Evolutionary conservation across 2,888 invertebrate species (phyloP), one percentile per base, ranked within the genome.

Genomic region (Cheilosia variabilis): DNA sequence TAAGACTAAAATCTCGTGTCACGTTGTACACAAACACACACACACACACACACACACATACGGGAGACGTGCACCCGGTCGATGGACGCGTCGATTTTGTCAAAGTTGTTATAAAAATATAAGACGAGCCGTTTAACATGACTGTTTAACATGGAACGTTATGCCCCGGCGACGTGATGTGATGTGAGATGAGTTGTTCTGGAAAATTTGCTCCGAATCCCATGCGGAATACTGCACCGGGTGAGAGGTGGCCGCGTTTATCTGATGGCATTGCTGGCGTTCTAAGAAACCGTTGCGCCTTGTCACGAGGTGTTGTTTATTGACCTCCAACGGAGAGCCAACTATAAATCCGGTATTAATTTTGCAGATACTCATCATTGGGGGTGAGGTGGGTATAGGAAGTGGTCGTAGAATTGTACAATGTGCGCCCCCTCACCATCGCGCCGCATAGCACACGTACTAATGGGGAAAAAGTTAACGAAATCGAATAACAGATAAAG

Each of bases 1-100:
- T 89, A 89, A 89, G 89, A 89, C 88, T 87, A 87, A 88, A 88
- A 89, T 89, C 88, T 88, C 73, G 82, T 89, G 88, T 89, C 88
- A 89, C 88, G 88, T 86, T 87, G 86, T 76, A 65, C 68, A 55
- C 47, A 47, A 27, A 52, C 57, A 10, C 50, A 19, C 66, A 37
- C 52, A 37, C 41, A 53, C n/a, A 13, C 34, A 27, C 17, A 27
- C 5, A 27, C n/a, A n/a, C n/a, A n/a, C n/a, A n/a, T n/a, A n/a
- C 27, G 27, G 6, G 7, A 1, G 27, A 22, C 2, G 9, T 22
- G 9, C 52, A 50, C 6, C 34, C 58, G 69, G 9, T 7, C 37
- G 37, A 37, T 37, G 37, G 19, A 45, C 65, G 41, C 43, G 31
- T 57, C 57, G 72, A 71, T 66, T 76, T 86, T 86, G 86, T 86